Evolutionary conservation across 2,113 vertebrate genomes (phyloP).

Genomic region (Carollia perspicillata): DNA sequence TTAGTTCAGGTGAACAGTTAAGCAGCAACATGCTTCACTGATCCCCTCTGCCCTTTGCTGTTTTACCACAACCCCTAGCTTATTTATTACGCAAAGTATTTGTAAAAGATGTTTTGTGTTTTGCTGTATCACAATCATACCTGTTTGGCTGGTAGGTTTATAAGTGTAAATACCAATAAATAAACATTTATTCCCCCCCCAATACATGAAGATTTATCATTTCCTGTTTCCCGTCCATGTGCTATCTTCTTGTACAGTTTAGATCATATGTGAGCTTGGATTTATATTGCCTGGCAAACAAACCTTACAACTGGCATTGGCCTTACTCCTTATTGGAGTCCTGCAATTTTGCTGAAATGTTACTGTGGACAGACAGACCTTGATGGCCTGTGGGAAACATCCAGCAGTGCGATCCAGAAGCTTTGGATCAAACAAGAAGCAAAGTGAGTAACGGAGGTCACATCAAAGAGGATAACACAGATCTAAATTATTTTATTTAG

Average conservation of each 20-base stretch:
- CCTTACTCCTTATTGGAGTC: background rate
- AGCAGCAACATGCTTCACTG: background rate
- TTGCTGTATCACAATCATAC: background rate
- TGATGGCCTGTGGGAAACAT: background rate
- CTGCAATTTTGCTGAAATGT: background rate
- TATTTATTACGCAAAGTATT: too few species aligned
- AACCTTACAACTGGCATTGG: background rate
- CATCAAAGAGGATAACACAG: background rate
- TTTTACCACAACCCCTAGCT: too few species aligned
- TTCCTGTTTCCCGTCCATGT: background rate
- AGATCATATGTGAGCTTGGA: background rate
- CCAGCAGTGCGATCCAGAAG: background rate
- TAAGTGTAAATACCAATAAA: background rate
- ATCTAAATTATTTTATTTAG: background rate
- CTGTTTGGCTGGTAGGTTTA: background rate
- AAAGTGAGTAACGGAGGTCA: background rate
- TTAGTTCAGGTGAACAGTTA: background rate
- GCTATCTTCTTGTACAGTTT: background rate
- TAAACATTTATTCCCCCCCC: background rate
- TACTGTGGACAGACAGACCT: background rate
- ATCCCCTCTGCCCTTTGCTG: background rate
- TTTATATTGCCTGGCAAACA: background rate
- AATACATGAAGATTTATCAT: background rate
- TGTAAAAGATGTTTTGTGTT: background rate
- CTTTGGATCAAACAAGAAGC: background rate